phyloP scores from a whole-genome alignment of 1,140 invertebrate genomes.

The Vollenhovia emeryi region DNA sequence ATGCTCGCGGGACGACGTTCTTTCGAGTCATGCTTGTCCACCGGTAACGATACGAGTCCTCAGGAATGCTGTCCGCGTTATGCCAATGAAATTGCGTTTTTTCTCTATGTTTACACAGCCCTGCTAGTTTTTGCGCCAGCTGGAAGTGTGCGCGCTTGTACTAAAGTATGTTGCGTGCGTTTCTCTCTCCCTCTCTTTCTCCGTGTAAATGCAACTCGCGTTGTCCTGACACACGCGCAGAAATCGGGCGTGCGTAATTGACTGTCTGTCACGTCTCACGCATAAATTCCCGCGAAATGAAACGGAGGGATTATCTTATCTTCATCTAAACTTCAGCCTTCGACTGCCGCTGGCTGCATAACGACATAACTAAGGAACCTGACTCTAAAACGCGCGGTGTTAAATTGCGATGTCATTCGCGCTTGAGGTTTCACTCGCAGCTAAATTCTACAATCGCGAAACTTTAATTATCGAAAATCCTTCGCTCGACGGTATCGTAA shows the following conservation, averaged over 20 bases:
- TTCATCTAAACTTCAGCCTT: slow-evolving; percentile 29
- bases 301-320: slow-evolving; percentile 51
- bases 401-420: slow-evolving; percentile 14
- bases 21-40: background rate
- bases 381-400: background rate
- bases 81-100: slow-evolving; percentile 27
- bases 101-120: slow-evolving; percentile 7
- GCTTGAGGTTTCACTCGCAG: background rate
- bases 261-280: slow-evolving; percentile 43
- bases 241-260: slow-evolving; percentile 55
- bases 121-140: background rate
- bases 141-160: background rate
- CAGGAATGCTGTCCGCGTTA: slow-evolving; percentile 34
- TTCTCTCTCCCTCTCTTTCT: background rate
- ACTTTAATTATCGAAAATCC: background rate
- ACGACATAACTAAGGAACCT: slow-evolving; percentile 10
- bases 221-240: slow-evolving; percentile 41
- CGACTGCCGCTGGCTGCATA: background rate
- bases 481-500: background rate
- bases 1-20: background rate
- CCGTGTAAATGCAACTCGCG: background rate
- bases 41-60: slow-evolving; percentile 1
- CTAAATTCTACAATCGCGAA: background rate
- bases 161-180: background rate
- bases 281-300: slow-evolving; percentile 51